These are phyloP conservation scores for Crossaster papposus DNA, from an alignment of 53 echinoderm and acorn worm genomes.

Conservation along the genomic window DNA sequence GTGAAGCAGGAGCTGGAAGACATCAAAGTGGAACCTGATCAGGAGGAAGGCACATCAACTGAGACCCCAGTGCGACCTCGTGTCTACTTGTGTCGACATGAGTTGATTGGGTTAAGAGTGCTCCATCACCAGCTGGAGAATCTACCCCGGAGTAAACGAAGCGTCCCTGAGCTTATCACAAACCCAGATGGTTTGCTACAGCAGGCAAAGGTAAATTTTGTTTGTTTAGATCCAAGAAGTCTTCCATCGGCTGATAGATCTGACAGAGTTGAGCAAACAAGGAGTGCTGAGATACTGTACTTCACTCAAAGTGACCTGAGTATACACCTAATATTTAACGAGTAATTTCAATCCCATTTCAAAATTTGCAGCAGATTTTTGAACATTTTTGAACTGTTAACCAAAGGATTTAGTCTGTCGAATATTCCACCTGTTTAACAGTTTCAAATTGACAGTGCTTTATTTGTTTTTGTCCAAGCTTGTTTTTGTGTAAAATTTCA, in stretches of 20 bases:
- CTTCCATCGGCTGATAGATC: too few relatives aligned
- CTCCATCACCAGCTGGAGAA: slow-evolving; percentile 75
- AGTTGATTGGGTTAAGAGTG: slow-evolving; percentile 74
- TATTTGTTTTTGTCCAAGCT: too few relatives aligned
- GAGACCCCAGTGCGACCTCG: slow-evolving; percentile 34
- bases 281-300: not conserved
- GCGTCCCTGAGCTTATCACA: slow-evolving; percentile 80
- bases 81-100: slow-evolving; percentile 70
- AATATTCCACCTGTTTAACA: too few relatives aligned
- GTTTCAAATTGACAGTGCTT: too few relatives aligned
- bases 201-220: slow-evolving; percentile 77
- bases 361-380: too few relatives aligned
- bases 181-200: slow-evolving; percentile 79
- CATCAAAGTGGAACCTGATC: slow-evolving; percentile 10
- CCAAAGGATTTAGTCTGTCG: too few relatives aligned
- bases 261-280: not conserved
- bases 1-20: slow-evolving; percentile 21
- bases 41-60: slow-evolving; percentile 44
- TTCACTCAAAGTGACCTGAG: too few relatives aligned
- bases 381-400: too few relatives aligned
- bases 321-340: too few relatives aligned
- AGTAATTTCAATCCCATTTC: too few relatives aligned
- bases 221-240: not conserved
- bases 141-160: slow-evolving; percentile 71
- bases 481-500: not conserved